Evolutionary conservation across 2,113 vertebrate species (phyloP), one percentile per base, ranked within the genome.

Genomic region (Pluvialis apricaria): DNA sequence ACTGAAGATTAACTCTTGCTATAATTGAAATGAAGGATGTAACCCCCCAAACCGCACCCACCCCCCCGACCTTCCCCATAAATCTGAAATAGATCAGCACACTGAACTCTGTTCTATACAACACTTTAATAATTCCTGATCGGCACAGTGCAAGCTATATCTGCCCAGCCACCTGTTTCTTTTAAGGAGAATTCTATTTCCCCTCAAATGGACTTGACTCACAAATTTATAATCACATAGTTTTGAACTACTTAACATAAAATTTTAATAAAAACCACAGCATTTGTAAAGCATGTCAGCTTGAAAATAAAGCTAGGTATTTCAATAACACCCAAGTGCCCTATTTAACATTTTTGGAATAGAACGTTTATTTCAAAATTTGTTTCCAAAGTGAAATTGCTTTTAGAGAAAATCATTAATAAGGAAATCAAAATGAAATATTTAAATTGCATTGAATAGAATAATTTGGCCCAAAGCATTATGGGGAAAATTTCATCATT

Each of bases 221-320:
- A 93, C 72, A 93, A 96, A 95, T 92, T 96, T 88, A 92, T 96
- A 94, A 96, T 96, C 94, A 94, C 73, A 92, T 34, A 72, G 70
- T 79, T 96, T 96, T 92, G 81, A 97, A 87, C 89, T 94, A 79
- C 61, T 97, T 97, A 96, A 82, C 95, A 96, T 96, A 96, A 96
- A 95, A 94, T 90, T 92, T 97, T 96, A 95, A 96, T 97, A 95
- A 92, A 91, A 91, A 11, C 1, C 66, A 72, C 14, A 76, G 51
- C 75, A 92, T 97, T 95, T 92, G 54, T 96, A 94, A 93, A 90
- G 62, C 14, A 3, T 86, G 82, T 90, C 92, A 96, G 75, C 70
- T 88, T 88, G 93, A 96, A 96, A 95, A 93, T 93, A 96, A 96
- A 93, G n/a, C 66, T 93, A 95, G 62, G 79, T 94, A 62, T 93